phyloP scores from a whole-genome alignment of 2,888 invertebrate species.

The Rhaphigaster nebulosa region DNA sequence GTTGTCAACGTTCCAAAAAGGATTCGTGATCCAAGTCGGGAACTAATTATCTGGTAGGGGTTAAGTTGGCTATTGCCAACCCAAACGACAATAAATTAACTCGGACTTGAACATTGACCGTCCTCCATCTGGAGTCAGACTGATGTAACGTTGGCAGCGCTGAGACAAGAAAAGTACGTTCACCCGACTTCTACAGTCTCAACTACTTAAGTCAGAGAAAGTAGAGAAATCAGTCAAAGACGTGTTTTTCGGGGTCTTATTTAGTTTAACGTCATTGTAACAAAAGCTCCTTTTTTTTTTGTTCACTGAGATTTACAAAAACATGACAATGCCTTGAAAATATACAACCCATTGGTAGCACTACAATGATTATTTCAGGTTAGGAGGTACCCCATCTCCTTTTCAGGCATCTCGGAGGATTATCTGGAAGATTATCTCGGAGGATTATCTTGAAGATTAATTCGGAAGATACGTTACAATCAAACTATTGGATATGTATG shows the following conservation, averaged over 20 bases:
- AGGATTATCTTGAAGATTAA: too few relatives aligned
- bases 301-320: too few relatives aligned
- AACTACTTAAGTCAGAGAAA: not conserved
- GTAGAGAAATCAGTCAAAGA: not conserved
- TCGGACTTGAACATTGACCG: slow-evolving; percentile 5
- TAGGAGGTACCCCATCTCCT: too few relatives aligned
- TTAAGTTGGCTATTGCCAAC: slow-evolving; percentile 12
- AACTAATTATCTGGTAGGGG: slow-evolving; percentile 12
- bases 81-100: slow-evolving; percentile 2
- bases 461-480: too few relatives aligned
- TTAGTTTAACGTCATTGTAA: not conserved
- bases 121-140: not conserved
- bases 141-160: not conserved
- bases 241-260: not conserved
- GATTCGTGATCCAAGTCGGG: slow-evolving; percentile 24
- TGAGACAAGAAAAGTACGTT: not conserved
- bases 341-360: too few relatives aligned
- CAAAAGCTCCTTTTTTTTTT: too few relatives aligned
- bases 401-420: too few relatives aligned
- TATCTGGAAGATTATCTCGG: too few relatives aligned
- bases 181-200: not conserved
- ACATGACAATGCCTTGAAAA: too few relatives aligned
- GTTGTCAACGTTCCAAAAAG: slow-evolving; percentile 39
- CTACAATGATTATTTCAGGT: too few relatives aligned
- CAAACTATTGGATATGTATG: too few relatives aligned